Evolutionary conservation across 2,113 vertebrate species (phyloP), one percentile per base, ranked within the genome.

Genomic region (Apistogramma diplotaenia): DNA sequence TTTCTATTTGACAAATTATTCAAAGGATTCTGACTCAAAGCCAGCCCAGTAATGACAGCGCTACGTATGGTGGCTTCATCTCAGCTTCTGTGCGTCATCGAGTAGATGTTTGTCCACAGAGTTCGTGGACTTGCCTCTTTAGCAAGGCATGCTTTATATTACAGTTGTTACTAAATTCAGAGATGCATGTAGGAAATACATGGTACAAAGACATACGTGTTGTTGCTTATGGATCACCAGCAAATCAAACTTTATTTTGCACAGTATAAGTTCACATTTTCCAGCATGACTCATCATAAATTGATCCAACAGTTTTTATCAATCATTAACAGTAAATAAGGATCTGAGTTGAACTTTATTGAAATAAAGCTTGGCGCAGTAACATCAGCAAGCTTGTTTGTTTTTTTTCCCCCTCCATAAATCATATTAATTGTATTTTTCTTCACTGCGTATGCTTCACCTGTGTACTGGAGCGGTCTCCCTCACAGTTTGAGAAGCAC

Each of bases 21-120:
- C 62, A 46, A 46, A 46, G 25, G 61, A 67, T 70, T 49, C 40
- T 67, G 40, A 67, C 62, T 67, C 23, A 70, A 27, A 27, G 62
- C 40, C 16, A 19, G 27, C 40, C 23, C 23, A 54, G 33, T 70
- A 70, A 74, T 81, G 58, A 35, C 31, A 46, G 46, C 5, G 2
- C 4, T 18, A 21, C 9, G 1, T 54, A 57, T 21, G 40, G 35
- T 43, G 7, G 31, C 43, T 43, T 83, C 35, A 40, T 62, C 58
- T 67, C 11, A 9, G 51, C 53, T 55, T 76, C 13, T 8, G 74
- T 85, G 76, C 70, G 54, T 89, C 78, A 84, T 76, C 51, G 21
- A 33, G 53, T 11, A 57, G 56, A 85, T 87, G 61, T 87, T 84
- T 85, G 35, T 27, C 58, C 35, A 76, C 67, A 35, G 55, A 74